Evolutionary conservation across 1,140 invertebrate genomes (phyloP).

Genomic region (Lysiphlebus fabarum): DNA sequence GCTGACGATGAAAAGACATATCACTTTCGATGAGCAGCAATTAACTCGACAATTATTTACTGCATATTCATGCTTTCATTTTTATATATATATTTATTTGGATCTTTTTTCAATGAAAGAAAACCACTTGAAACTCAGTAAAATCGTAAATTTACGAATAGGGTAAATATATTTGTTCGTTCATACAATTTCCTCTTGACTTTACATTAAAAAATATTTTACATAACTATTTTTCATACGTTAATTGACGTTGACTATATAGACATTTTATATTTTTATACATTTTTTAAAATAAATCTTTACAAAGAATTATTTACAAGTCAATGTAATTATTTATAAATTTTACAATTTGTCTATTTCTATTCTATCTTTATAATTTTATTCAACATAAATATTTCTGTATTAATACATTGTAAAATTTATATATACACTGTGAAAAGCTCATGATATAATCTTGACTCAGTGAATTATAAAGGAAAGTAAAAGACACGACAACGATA

Average conservation of each 20-base stretch:
- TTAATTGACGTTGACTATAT: conserved; percentile 25
- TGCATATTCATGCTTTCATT: conserved; percentile 25
- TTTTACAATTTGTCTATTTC: too few species aligned
- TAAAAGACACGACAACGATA: too few species aligned
- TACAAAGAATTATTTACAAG: too few species aligned
- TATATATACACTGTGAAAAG: too few species aligned
- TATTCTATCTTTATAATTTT: too few species aligned
- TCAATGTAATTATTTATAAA: too few species aligned
- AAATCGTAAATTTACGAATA: background rate
- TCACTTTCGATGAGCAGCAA: conserved; percentile 13
- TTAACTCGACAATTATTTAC: conserved; percentile 22
- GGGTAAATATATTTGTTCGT: conserved; percentile 16
- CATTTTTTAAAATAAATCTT: too few species aligned
- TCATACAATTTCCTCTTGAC: conserved; percentile 23
- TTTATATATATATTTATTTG: background rate
- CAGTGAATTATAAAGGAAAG: too few species aligned
- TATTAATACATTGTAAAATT: too few species aligned
- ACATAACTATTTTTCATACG: conserved; percentile 26
- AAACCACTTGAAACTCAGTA: background rate
- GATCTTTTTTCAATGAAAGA: background rate
- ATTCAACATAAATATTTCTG: too few species aligned
- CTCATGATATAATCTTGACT: too few species aligned
- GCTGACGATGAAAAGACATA: background rate
- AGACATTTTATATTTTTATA: too few species aligned
- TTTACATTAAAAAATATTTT: conserved; percentile 24